Evolutionary conservation across 92 coral and sea anemone genomes (phyloP).

Genomic region (Bergia puertoricense): DNA sequence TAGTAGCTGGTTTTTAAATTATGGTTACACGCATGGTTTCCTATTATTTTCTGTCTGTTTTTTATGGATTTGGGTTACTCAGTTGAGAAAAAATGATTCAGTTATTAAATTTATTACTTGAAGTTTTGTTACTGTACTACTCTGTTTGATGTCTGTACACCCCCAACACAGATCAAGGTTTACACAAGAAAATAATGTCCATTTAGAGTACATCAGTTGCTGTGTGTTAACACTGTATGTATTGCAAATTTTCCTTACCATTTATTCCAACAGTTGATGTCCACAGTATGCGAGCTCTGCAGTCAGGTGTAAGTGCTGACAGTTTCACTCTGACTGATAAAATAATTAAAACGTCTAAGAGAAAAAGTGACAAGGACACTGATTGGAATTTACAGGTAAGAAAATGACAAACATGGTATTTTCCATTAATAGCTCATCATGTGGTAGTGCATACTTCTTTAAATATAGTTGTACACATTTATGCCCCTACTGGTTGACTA

Average conservation of each 20-base stretch:
- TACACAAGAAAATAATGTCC: background rate
- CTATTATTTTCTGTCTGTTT: no score
- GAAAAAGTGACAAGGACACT: conserved; percentile 53
- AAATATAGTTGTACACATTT: no score
- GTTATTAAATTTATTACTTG: background rate
- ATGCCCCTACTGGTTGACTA: no score
- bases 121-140: background rate
- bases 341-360: conserved; percentile 18
- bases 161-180: background rate
- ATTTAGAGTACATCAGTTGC: background rate
- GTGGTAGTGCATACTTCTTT: no score
- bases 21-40: no score
- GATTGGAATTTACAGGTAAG: conserved; percentile 93
- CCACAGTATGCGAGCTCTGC: background rate
- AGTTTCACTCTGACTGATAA: conserved; percentile 27
- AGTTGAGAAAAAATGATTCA: no score
- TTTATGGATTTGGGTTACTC: no score
- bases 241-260: background rate
- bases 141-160: background rate
- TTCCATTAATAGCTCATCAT: no score
- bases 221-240: no score
- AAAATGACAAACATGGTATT: no score
- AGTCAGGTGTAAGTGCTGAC: conserved; percentile 1
- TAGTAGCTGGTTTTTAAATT: no score
- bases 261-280: background rate